Percentiles rank a stretch among this genome's conserved stretches.
These are phyloP conservation scores for Conomelus anceps DNA, from an alignment of 2,888 invertebrate genomes.

Conservation along the genomic window DNA sequence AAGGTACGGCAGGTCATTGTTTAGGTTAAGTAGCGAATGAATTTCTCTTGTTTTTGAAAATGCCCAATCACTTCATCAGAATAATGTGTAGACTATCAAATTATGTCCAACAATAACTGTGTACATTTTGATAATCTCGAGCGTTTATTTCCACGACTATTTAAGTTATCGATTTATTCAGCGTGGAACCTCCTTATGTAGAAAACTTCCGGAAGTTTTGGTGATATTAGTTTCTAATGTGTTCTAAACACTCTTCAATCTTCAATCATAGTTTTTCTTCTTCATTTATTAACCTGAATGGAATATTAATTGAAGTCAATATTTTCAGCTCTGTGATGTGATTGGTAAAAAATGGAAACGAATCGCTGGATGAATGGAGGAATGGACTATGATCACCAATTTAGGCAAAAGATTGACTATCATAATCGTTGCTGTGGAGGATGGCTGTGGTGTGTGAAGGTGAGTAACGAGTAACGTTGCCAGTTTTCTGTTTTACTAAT, in stretches of 20 bases:
- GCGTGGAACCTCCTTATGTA: too few species aligned
- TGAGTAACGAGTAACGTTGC: too few species aligned
- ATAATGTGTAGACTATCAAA: background rate
- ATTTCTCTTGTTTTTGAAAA: background rate
- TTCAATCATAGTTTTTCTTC: too few species aligned
- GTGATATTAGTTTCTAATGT: too few species aligned
- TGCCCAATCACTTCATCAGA: background rate
- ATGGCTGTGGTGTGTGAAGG: conserved; percentile 81
- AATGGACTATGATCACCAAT: conserved; percentile 37
- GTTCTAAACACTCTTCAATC: too few species aligned
- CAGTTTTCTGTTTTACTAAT: too few species aligned
- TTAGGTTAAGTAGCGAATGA: background rate
- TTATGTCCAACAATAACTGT: background rate
- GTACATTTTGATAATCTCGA: too few species aligned
- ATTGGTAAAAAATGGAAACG: background rate
- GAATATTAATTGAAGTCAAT: background rate
- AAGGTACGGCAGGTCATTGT: background rate
- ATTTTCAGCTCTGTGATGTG: background rate
- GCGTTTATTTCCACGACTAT: too few species aligned
- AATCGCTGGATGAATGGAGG: background rate
- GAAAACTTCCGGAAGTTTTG: too few species aligned
- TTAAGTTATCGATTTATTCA: too few species aligned
- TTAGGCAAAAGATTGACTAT: conserved; percentile 59
- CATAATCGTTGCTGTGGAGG: conserved; percentile 82
- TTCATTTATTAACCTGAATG: too few species aligned